phyloP scores from a whole-genome alignment of 2,888 invertebrate species.

The Melanostoma scalare region DNA sequence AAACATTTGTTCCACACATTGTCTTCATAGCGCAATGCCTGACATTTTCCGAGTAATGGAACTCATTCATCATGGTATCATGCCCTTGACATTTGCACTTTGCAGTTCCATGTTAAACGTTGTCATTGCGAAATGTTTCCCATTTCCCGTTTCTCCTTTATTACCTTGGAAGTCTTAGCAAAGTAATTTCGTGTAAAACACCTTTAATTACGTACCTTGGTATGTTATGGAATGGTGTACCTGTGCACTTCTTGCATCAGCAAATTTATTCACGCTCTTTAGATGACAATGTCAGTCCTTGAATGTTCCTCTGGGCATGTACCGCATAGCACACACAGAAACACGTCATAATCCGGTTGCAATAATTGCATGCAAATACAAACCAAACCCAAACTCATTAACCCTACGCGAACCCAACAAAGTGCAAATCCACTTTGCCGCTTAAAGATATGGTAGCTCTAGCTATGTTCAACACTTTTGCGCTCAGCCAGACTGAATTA shows the following conservation, averaged over 20 bases:
- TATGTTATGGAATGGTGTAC: no score
- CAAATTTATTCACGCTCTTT: conserved; percentile 23
- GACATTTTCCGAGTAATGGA: conserved; percentile 41
- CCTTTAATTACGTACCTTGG: conserved; percentile 52
- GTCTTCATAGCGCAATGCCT: not conserved
- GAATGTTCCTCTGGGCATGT: conserved; percentile 39
- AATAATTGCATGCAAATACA: conserved; percentile 66
- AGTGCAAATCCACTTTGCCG: conserved; percentile 69
- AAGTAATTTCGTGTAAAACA: conserved; percentile 62
- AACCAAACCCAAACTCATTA: conserved; percentile 59
- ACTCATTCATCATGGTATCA: conserved; percentile 28
- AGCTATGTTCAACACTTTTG: conserved; percentile 33
- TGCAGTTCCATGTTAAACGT: conserved; percentile 45
- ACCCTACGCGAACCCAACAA: conserved; percentile 68
- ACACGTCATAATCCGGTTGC: conserved; percentile 61
- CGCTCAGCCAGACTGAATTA: conserved; percentile 29
- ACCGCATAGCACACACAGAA: conserved; percentile 15
- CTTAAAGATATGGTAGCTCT: conserved; percentile 32
- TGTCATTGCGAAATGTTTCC: conserved; percentile 42
- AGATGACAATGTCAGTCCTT: conserved; percentile 58
- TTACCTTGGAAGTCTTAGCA: conserved; percentile 36
- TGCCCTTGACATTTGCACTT: conserved; percentile 61
- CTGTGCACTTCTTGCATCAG: conserved; percentile 42
- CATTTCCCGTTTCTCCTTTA: conserved; percentile 20
- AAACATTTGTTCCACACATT: no score